These are phyloP conservation scores for Pachymerium ferrugineum DNA, from an alignment of 2,888 invertebrate species.

Conservation along the genomic window DNA sequence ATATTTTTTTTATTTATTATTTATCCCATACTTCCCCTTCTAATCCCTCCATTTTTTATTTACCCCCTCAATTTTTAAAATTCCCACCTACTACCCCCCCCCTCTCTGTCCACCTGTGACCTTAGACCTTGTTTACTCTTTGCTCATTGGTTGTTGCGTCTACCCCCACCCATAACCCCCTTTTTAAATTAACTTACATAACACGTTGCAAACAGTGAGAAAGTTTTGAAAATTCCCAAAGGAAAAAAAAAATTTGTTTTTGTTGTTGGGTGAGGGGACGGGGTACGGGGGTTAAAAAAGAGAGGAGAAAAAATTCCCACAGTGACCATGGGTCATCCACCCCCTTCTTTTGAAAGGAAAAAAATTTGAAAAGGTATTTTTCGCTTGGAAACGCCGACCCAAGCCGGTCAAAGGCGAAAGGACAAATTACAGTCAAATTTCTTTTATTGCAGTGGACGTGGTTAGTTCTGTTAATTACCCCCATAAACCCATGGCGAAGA, in stretches of 20 bases:
- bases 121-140: constrained; percentile 13
- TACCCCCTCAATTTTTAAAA: background rate
- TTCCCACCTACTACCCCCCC: background rate
- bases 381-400: background rate
- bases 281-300: too few relatives aligned
- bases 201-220: background rate
- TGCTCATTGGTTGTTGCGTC: background rate
- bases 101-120: background rate
- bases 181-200: background rate
- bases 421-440: constrained; percentile 27
- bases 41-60: background rate
- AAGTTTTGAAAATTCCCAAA: background rate
- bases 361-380: constrained; percentile 9
- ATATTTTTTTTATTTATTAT: background rate
- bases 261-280: too few relatives aligned
- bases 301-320: background rate
- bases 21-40: background rate
- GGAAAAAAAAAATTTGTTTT: constrained; percentile 11
- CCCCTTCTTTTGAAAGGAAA: background rate
- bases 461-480: constrained; percentile 23
- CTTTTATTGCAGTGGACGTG: constrained; percentile 21
- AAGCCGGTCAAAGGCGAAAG: background rate
- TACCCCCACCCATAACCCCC: background rate
- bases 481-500: constrained; percentile 24
- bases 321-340: background rate